Conservation (phyloP, 2,888 invertebrate species). For the Homarus gammarus region DNA sequence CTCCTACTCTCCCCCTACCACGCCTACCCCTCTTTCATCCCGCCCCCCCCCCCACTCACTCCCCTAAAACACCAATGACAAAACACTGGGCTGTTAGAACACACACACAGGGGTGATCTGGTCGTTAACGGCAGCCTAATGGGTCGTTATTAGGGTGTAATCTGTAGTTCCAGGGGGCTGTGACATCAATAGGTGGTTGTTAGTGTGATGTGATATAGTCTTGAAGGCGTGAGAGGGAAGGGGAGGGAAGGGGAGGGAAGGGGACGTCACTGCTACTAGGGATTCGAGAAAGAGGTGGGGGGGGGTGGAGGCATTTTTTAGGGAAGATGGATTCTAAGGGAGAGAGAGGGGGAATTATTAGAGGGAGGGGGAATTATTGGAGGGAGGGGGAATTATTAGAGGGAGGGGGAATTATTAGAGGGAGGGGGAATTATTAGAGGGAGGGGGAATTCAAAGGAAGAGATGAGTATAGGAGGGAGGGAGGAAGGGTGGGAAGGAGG, state of each 20-base stretch:
- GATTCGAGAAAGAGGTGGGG: neutral
- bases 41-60: neutral
- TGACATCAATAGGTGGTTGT: constrained; percentile 42
- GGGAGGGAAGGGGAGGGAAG: neutral
- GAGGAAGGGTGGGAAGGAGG: neutral
- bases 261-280: constrained; percentile 1
- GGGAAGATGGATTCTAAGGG: too few relatives aligned
- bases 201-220: neutral
- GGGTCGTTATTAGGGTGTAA: constrained; percentile 36
- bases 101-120: neutral
- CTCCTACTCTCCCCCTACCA: neutral
- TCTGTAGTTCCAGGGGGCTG: constrained; percentile 33
- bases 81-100: neutral
- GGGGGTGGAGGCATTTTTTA: neutral
- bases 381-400: too few relatives aligned
- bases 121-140: constrained; percentile 22
- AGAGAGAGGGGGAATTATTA: neutral
- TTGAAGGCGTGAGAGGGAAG: neutral
- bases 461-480: too few relatives aligned
- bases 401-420: too few relatives aligned
- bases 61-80: neutral
- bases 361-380: too few relatives aligned
- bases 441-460: too few relatives aligned
- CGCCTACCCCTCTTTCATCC: neutral
- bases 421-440: too few relatives aligned